Conservation (phyloP, 2,113 vertebrate species). For the Corynorhinus townsendii region DNA sequence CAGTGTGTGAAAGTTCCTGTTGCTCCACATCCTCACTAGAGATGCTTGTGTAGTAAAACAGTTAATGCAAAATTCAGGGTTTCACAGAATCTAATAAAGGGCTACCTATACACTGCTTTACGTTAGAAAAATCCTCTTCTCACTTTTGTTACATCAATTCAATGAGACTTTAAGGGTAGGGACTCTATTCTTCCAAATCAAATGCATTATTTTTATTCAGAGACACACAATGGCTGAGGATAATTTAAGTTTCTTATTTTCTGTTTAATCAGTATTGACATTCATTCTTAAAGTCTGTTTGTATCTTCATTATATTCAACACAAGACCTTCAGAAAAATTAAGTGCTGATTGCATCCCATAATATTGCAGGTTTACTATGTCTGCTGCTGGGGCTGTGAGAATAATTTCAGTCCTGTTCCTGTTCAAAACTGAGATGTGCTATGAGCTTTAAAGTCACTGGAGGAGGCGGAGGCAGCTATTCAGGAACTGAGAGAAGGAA, state of each 20-base stretch:
- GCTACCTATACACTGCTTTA: background rate
- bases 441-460: background rate
- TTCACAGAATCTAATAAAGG: background rate
- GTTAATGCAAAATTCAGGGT: background rate
- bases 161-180: background rate
- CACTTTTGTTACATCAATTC: background rate
- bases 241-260: background rate
- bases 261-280: background rate
- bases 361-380: background rate
- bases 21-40: background rate
- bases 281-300: constrained; percentile 11
- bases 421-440: background rate
- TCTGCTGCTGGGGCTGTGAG: background rate
- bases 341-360: background rate
- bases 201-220: background rate
- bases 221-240: background rate
- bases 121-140: background rate
- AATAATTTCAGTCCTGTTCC: background rate
- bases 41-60: background rate
- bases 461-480: background rate
- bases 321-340: background rate
- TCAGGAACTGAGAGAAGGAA: background rate
- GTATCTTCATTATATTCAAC: background rate
- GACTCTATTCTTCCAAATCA: background rate
- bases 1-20: background rate